Evolutionary conservation across 2,888 invertebrate genomes (phyloP), one percentile per base, ranked within the genome.

Genomic region (Nineta flava): DNA sequence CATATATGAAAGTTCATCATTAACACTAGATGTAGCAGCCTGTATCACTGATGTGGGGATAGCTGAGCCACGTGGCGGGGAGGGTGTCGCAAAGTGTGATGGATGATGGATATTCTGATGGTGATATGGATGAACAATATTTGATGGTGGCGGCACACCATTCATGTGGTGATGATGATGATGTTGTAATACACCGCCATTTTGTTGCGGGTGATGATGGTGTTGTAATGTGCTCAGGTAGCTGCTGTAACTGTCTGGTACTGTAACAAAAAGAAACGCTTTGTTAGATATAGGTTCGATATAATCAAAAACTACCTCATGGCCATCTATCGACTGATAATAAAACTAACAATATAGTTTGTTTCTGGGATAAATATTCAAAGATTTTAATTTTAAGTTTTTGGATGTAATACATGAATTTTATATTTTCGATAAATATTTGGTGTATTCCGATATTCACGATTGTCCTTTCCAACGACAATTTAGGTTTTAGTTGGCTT

Each of bases 1-100:
- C 68, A 83, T 76, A 73, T 88, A 90, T 64, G 81, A 81, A 59
- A 87, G 81, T 71, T 90, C 88, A 72, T 91, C 88, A 70, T 86
- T 86, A 54, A 87, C 84, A 61, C 86, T 84, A 66, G 85, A 84
- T 63, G 87, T 85, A 53, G 79, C 79, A 59, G 87, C 83, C 64
- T 87, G 87, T 53, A 79, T 79, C 50, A 79, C 79, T 53, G 76
- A 75, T 50, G 75, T 77, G 65, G 83, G 77, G 64, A 82, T 72
- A 62, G 77, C 70, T 66, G 9, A 63, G 26, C 50, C 54, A 43
- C 55, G 60, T 46, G 61, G 60, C 17, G 64, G 65, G 55, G 77
- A 74, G 51, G 77, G 76, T 54, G 75, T 73, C 41, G 75, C 72
- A 65, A 76, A 77, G 67, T 72, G 72, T 26, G 26, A 7, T 61